Conservation (phyloP, 2,888 invertebrate species). For the Drosophila siamana region DNA sequence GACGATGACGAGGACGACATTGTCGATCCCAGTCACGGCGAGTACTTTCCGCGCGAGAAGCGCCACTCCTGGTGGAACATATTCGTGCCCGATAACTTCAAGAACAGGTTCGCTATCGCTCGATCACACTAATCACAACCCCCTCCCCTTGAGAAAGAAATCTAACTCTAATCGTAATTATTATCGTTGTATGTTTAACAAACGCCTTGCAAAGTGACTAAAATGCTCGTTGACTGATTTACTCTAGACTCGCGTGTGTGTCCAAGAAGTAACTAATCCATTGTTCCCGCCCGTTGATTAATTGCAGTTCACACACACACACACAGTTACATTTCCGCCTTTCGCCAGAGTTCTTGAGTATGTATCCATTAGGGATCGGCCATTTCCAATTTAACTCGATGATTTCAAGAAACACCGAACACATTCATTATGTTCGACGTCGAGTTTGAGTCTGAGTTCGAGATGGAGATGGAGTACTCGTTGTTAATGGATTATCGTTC, state of each 20-base stretch:
- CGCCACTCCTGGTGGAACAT: conserved; percentile 96
- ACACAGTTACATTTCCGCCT: not conserved
- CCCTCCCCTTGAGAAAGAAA: too few relatives aligned
- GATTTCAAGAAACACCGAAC: conserved; percentile 23
- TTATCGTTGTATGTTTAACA: conserved; percentile 54
- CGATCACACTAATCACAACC: conserved; percentile 11
- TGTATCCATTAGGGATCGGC: conserved; percentile 17
- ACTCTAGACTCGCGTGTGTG: conserved; percentile 1
- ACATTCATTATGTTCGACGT: conserved; percentile 26
- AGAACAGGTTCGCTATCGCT: conserved; percentile 87
- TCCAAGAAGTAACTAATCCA: conserved; percentile 45
- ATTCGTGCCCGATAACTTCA: conserved; percentile 91
- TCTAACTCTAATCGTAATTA: conserved; percentile 32
- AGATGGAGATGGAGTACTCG: conserved; percentile 9
- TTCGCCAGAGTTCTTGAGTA: not conserved
- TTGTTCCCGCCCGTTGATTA: conserved; percentile 19
- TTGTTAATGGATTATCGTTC: conserved; percentile 35
- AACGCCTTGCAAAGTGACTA: conserved; percentile 63
- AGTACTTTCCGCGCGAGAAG: conserved; percentile 87
- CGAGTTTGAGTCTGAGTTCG: not conserved
- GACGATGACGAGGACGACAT: conserved; percentile 72
- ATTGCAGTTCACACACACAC: too few relatives aligned
- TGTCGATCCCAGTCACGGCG: conserved; percentile 75
- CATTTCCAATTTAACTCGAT: conserved; percentile 23
- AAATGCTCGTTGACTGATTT: conserved; percentile 33